Percentiles rank a stretch among this genome's conserved stretches.
These are phyloP conservation scores for Parasteatoda lunata DNA, from an alignment of 2,888 invertebrate species.

Conservation along the genomic window DNA sequence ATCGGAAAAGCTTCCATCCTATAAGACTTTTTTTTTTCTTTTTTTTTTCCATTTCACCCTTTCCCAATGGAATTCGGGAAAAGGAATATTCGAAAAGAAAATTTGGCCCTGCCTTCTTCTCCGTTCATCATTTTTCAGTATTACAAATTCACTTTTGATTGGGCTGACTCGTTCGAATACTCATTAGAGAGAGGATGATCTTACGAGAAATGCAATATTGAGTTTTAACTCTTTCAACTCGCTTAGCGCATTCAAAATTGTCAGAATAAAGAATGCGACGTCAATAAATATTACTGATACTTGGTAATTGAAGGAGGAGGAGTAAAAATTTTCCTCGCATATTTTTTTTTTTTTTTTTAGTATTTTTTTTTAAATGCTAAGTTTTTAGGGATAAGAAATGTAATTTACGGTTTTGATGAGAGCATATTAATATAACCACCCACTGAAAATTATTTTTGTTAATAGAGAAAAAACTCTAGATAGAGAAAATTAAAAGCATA, in stretches of 20 bases:
- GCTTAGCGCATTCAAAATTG: no score
- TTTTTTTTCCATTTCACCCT: not conserved
- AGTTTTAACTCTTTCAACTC: no score
- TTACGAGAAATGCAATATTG: no score
- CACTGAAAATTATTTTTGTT: no score
- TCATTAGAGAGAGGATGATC: conserved; percentile 25
- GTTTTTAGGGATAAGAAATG: not conserved
- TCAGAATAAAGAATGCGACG: no score
- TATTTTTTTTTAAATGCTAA: not conserved
- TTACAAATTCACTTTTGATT: conserved; percentile 41
- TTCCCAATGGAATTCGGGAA: conserved; percentile 2
- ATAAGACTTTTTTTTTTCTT: conserved; percentile 4
- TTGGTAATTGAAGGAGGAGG: not conserved
- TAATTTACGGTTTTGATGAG: no score
- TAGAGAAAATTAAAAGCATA: no score
- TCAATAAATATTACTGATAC: not conserved
- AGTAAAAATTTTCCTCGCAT: conserved; percentile 15
- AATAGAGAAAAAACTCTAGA: no score
- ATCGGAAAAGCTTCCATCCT: conserved; percentile 19
- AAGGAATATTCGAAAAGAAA: conserved; percentile 11
- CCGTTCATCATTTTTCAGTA: conserved; percentile 1
- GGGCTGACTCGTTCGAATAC: conserved; percentile 21
- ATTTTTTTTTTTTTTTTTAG: not conserved
- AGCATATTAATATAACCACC: no score
- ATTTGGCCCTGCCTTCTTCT: not conserved